phyloP scores from a whole-genome alignment of 2,888 invertebrate genomes.

The Athrips mouffetella region DNA sequence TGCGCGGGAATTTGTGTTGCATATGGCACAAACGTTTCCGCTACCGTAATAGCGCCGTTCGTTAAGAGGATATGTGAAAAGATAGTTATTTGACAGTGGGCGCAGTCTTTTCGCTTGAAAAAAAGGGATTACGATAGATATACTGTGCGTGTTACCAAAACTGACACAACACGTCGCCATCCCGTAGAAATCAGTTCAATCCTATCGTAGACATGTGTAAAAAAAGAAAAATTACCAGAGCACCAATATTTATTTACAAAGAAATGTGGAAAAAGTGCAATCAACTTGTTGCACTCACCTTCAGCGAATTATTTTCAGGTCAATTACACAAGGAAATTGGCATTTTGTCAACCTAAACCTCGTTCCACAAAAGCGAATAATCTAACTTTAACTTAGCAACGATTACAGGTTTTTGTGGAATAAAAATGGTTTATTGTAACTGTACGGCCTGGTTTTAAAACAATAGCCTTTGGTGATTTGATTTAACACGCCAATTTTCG shows the following conservation, averaged over 20 bases:
- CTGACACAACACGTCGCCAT: too few relatives aligned
- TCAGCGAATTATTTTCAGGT: constrained; percentile 43
- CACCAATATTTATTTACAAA: too few relatives aligned
- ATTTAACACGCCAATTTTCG: constrained; percentile 26
- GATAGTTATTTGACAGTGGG: too few relatives aligned
- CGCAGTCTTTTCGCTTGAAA: too few relatives aligned
- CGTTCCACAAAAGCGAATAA: constrained; percentile 13
- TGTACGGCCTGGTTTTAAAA: constrained; percentile 36
- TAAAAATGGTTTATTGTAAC: constrained; percentile 38
- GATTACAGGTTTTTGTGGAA: constrained; percentile 8
- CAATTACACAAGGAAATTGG: constrained; percentile 37
- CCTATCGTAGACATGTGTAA: too few relatives aligned
- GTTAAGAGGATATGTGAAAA: too few relatives aligned
- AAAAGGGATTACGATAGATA: too few relatives aligned
- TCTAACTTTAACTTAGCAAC: constrained; percentile 6
- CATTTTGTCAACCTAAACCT: constrained; percentile 40
- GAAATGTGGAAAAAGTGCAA: constrained; percentile 33
- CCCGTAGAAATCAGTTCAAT: too few relatives aligned
- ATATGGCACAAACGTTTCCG: neutral
- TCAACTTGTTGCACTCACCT: constrained; percentile 34
- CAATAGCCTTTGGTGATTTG: constrained; percentile 41
- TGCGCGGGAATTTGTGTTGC: too few relatives aligned
- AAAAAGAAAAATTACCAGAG: too few relatives aligned
- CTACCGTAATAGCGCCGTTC: too few relatives aligned
- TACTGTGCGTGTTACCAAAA: too few relatives aligned